phyloP scores from a whole-genome alignment of 2,888 invertebrate genomes.

The Meteorus cinctellus region DNA sequence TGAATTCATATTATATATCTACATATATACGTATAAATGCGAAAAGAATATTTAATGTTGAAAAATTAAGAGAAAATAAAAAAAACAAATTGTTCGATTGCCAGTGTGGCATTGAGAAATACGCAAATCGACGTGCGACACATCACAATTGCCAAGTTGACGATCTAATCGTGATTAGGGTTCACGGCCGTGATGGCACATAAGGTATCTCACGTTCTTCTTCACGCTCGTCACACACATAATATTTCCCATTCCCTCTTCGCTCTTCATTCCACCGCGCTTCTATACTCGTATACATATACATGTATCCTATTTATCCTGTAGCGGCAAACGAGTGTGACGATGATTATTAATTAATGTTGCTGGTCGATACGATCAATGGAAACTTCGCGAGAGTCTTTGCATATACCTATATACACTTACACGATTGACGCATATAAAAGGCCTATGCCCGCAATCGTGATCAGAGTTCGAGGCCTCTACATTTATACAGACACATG shows the following conservation, averaged over 20 bases:
- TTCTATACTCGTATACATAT: not conserved
- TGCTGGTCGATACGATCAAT: conserved; percentile 50
- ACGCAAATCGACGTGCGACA: conserved; percentile 63
- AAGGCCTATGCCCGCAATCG: conserved; percentile 53
- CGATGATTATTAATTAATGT: conserved; percentile 55
- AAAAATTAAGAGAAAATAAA: conserved; percentile 22
- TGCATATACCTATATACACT: conserved; percentile 21
- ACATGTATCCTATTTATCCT: not conserved
- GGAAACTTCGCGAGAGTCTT: conserved; percentile 46
- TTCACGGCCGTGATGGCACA: conserved; percentile 49
- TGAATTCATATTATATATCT: conserved; percentile 29
- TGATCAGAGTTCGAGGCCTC: conserved; percentile 62
- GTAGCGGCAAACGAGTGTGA: conserved; percentile 47
- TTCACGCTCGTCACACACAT: conserved; percentile 31
- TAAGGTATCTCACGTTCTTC: conserved; percentile 53
- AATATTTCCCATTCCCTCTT: conserved; percentile 10
- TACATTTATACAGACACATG: conserved; percentile 21
- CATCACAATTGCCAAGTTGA: conserved; percentile 62
- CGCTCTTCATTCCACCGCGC: not conserved
- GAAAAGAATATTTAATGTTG: conserved; percentile 67
- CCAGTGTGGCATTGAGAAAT: conserved; percentile 20
- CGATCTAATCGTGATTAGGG: conserved; percentile 55
- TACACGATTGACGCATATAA: conserved; percentile 33
- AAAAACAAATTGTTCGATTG: not conserved
- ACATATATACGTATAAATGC: conserved; percentile 52